Evolutionary conservation across 2,888 invertebrate species (phyloP).

Genomic region (Hypselothyrea guttata): DNA sequence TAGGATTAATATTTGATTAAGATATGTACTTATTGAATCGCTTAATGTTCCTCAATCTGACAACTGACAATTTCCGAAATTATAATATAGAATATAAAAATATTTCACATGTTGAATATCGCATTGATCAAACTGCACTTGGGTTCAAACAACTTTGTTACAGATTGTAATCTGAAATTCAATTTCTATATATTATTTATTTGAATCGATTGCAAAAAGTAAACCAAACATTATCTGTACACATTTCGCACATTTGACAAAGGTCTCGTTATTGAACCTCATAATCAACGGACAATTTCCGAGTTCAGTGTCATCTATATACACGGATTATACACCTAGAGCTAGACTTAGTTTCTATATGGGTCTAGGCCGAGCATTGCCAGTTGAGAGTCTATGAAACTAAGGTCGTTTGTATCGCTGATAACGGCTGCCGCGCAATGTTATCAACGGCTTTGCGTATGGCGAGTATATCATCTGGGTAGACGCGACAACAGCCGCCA

Average conservation of each 20-base stretch:
- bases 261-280: conserved; percentile 4
- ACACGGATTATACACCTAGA: conserved; percentile 2
- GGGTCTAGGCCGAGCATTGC: conserved; percentile 49
- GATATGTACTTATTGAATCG: too few species aligned
- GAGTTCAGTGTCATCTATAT: conserved; percentile 5
- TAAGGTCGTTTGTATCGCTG: conserved; percentile 32
- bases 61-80: too few species aligned
- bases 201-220: too few species aligned
- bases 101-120: too few species aligned
- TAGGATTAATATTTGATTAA: too few species aligned
- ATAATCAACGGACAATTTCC: conserved; percentile 5
- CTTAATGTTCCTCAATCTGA: too few species aligned
- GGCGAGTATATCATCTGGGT: conserved; percentile 89
- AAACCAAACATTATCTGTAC: neutral
- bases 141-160: too few species aligned
- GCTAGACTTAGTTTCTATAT: conserved; percentile 17
- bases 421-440: conserved; percentile 33
- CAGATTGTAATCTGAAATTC: too few species aligned
- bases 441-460: conserved; percentile 84
- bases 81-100: too few species aligned
- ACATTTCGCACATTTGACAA: neutral
- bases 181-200: too few species aligned
- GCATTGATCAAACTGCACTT: too few species aligned
- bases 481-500: conserved; percentile 95
- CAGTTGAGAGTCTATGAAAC: conserved; percentile 15